Evolutionary conservation across 2,888 invertebrate genomes (phyloP).

Genomic region (Hermodice carunculata): DNA sequence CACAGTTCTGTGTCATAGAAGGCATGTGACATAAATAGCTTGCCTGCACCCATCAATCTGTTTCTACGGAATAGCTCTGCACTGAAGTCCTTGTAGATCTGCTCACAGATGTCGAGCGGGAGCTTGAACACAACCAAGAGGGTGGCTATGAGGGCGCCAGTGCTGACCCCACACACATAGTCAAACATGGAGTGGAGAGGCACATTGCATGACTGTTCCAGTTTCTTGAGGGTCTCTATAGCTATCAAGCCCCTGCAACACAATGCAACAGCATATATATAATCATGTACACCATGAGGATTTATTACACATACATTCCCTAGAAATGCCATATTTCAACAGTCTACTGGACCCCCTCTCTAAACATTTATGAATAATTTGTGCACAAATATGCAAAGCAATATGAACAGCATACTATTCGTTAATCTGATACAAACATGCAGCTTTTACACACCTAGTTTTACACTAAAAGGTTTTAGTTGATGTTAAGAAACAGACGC

Average conservation of each 20-base stretch:
- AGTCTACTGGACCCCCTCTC: neutral
- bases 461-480: too few species aligned
- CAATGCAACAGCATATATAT: too few species aligned
- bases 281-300: too few species aligned
- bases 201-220: constrained; percentile 76
- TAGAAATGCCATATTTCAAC: too few species aligned
- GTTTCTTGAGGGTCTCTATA: constrained; percentile 82
- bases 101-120: constrained; percentile 25
- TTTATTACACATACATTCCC: neutral
- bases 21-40: constrained; percentile 86
- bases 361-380: too few species aligned
- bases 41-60: constrained; percentile 77
- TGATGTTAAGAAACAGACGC: too few species aligned
- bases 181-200: constrained; percentile 86
- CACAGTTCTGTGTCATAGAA: constrained; percentile 90
- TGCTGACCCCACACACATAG: constrained; percentile 76
- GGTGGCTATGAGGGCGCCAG: constrained; percentile 71
- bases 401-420: too few species aligned
- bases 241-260: constrained; percentile 79
- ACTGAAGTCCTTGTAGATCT: constrained; percentile 68
- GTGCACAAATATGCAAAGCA: too few species aligned
- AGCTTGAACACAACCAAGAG: constrained; percentile 51
- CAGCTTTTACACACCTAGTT: too few species aligned
- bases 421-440: too few species aligned
- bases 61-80: constrained; percentile 78